phyloP scores from a whole-genome alignment of 2,888 invertebrate species.

The Tipula unca region DNA sequence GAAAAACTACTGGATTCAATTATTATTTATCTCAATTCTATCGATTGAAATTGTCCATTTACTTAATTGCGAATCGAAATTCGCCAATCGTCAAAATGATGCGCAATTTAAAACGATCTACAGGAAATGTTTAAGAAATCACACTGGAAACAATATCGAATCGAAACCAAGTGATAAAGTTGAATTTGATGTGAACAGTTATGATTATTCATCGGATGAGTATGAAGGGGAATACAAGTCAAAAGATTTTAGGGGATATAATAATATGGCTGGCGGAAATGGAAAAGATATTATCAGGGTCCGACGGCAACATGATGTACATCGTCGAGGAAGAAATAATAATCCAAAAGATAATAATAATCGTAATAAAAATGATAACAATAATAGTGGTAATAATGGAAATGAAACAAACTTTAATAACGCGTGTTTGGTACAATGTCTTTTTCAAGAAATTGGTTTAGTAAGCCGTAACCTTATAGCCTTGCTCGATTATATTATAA shows the following conservation, averaged over 20 bases:
- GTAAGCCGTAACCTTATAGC: slow-evolving; percentile 30
- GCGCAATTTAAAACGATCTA: not conserved
- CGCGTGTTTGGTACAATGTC: slow-evolving; percentile 56
- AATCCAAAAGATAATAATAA: too few species aligned
- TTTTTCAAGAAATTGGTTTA: slow-evolving; percentile 59
- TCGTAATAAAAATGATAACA: not conserved
- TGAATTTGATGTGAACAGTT: slow-evolving; percentile 30
- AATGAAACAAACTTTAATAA: not conserved
- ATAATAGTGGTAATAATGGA: slow-evolving; percentile 16
- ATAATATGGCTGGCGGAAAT: slow-evolving; percentile 27
- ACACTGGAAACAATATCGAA: not conserved
- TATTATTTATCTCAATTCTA: not conserved
- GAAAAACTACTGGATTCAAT: not conserved
- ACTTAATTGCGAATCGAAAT: not conserved
- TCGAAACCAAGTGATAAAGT: slow-evolving; percentile 22
- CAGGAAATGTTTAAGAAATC: not conserved
- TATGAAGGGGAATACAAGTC: not conserved
- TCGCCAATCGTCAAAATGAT: not conserved
- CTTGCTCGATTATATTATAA: not conserved
- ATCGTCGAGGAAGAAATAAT: slow-evolving; percentile 20
- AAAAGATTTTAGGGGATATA: slow-evolving; percentile 21
- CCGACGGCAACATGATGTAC: slow-evolving; percentile 25
- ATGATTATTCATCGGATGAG: slow-evolving; percentile 38
- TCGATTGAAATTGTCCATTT: not conserved
- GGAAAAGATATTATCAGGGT: slow-evolving; percentile 23